phyloP scores from a whole-genome alignment of 2,797 vertebrate species.

The Clarias platycephalus region DNA sequence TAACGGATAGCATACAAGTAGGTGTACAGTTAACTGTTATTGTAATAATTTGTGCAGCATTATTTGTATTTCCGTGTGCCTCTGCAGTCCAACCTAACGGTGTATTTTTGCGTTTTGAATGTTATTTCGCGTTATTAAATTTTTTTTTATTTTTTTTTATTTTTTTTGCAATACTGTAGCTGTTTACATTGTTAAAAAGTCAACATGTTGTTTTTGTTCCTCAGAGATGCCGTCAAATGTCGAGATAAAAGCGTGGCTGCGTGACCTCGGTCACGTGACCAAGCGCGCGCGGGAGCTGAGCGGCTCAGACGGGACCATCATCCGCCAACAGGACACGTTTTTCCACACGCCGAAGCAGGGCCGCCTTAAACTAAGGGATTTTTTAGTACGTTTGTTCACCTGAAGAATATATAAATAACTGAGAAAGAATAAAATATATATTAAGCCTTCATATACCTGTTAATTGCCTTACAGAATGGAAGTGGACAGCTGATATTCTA shows the following conservation, averaged over 20 bases:
- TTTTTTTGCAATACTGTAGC: background rate
- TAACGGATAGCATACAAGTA: no score
- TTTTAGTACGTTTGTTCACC: constrained; percentile 63
- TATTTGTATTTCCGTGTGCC: background rate
- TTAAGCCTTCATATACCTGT: no score
- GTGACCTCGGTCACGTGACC: constrained; percentile 47
- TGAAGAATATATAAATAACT: background rate
- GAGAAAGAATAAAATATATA: background rate
- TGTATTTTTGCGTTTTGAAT: background rate
- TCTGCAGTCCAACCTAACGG: background rate
- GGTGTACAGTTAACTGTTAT: background rate
- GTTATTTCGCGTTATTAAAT: background rate
- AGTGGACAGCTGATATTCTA: constrained; percentile 83
- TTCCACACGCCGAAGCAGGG: constrained; percentile 71
- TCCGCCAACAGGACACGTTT: constrained; percentile 76
- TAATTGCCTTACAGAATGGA: constrained; percentile 64
- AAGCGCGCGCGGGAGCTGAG: constrained; percentile 67
- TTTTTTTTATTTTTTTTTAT: background rate
- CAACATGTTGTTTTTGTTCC: background rate
- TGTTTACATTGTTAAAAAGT: background rate
- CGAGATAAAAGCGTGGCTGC: constrained; percentile 76
- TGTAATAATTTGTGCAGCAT: background rate
- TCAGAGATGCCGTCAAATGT: constrained; percentile 76
- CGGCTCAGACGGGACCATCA: constrained; percentile 70
- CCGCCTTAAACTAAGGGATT: constrained; percentile 75